Base-by-base conservation (phyloP, 2,797 vertebrate species). In the Oreochromis mossambicus region DNA sequence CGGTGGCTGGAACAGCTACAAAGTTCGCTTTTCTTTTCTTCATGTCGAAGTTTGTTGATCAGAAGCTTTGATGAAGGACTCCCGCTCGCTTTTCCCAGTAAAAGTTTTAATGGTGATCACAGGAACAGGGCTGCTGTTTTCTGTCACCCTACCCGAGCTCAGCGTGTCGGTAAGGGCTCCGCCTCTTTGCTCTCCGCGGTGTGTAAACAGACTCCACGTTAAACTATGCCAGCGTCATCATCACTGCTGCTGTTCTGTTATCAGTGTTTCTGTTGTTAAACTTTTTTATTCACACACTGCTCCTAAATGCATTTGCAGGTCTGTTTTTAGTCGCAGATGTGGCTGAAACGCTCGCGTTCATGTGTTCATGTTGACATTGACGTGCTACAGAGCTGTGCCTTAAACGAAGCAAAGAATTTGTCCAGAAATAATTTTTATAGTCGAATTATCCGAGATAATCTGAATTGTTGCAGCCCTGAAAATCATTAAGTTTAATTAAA, bases 71-170 rank as follows among this genome's bases (percentile, higher is more conserved):
- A 55, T 55, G 24, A 55, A 55, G 54, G 54, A 8, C 52, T 55
- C 7, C 24, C 21, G 12, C 54, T 55, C 7, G 52, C 21, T 55
- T 55, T 26, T 1, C 24, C 54, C 54, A 14, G 54, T 55, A 8
- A 55, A 55, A 0, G 24, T 26, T 55, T 26, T 8, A 26, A 55
- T 0, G 54, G 54, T 26, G 54, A 26, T 55, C 54, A 0, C 24
- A 55, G 54, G 24, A 55, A 29, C 7, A 15, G 24, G 5, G 41
- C 41, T 43, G 41, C 41, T 29, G 26, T 56, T 56, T 29, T 56
- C 54, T 29, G 13, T 56, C 24, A 56, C 24, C 24, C 51, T 24
- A 8, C 54, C 24, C 13, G 54, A 26, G 54, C 54, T 26, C 24
- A 29, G 24, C 54, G 21, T 26, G 12, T 55, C 24, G 24, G 54